These are phyloP conservation scores for Drosophila insularis DNA, from an alignment of 1,140 invertebrate genomes.

Conservation along the genomic window DNA sequence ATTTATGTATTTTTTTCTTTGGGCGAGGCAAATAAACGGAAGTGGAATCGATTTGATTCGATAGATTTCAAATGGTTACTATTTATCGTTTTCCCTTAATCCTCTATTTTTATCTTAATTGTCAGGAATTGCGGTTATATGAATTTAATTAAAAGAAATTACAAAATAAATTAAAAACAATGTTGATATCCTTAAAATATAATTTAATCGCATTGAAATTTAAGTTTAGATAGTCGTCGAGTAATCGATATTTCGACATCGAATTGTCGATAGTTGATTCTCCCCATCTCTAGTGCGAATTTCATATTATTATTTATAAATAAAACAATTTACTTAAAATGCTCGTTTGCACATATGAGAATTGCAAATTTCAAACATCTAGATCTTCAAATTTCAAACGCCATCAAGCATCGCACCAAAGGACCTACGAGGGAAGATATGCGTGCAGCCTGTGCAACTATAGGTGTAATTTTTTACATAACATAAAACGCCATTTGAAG, in stretches of 20 bases:
- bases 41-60: slow-evolving; percentile 10
- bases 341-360: not conserved
- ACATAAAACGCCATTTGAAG: slow-evolving; percentile 1
- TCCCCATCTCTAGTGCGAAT: not conserved
- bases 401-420: not conserved
- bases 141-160: too few species aligned
- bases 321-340: not conserved
- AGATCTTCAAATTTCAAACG: not conserved
- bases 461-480: not conserved
- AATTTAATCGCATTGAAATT: too few species aligned
- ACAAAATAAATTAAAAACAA: too few species aligned
- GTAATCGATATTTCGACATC: too few species aligned
- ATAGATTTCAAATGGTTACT: not conserved
- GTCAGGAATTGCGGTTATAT: too few species aligned
- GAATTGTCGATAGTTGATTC: too few species aligned
- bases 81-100: too few species aligned
- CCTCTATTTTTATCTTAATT: too few species aligned
- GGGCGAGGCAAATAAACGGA: slow-evolving; percentile 30
- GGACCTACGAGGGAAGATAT: not conserved
- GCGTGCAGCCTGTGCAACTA: not conserved
- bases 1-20: slow-evolving; percentile 17
- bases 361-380: not conserved
- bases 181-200: too few species aligned
- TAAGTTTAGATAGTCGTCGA: too few species aligned
- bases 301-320: not conserved